These are phyloP conservation scores for Leptocoma aspasia DNA, from an alignment of 2,113 vertebrate genomes.

Conservation along the genomic window DNA sequence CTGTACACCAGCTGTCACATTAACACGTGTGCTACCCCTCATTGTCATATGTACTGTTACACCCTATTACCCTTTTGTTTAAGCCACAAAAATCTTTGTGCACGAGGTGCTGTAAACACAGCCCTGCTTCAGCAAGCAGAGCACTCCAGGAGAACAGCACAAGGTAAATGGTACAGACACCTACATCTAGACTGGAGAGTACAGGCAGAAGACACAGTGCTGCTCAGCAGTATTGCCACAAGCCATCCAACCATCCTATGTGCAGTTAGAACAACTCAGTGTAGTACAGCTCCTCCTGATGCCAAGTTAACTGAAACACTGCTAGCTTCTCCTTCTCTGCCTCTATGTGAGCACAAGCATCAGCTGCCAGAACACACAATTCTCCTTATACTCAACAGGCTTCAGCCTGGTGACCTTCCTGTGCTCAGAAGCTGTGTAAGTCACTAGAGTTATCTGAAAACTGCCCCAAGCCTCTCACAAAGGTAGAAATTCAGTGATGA, in stretches of 20 bases:
- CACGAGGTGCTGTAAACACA: neutral
- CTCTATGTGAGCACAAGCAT: neutral
- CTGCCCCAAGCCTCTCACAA: neutral
- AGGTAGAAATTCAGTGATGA: neutral
- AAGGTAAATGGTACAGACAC: neutral
- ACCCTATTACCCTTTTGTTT: neutral
- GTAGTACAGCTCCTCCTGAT: neutral
- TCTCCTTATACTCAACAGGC: neutral
- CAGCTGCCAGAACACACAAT: neutral
- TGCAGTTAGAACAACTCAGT: neutral
- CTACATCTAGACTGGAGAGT: neutral
- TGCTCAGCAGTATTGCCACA: neutral
- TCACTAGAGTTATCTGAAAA: neutral
- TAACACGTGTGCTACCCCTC: neutral
- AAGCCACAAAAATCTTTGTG: neutral
- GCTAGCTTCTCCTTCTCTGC: neutral
- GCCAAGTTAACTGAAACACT: neutral
- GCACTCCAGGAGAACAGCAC: neutral
- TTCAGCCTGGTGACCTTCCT: neutral
- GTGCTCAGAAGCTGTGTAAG: neutral
- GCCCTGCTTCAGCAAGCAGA: neutral
- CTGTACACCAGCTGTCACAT: neutral
- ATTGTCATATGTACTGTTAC: neutral
- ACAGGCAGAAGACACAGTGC: rapidly evolving
- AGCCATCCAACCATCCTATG: neutral